These are phyloP conservation scores for Tolmerus cingulatus DNA, from an alignment of 2,888 invertebrate genomes.

Conservation along the genomic window DNA sequence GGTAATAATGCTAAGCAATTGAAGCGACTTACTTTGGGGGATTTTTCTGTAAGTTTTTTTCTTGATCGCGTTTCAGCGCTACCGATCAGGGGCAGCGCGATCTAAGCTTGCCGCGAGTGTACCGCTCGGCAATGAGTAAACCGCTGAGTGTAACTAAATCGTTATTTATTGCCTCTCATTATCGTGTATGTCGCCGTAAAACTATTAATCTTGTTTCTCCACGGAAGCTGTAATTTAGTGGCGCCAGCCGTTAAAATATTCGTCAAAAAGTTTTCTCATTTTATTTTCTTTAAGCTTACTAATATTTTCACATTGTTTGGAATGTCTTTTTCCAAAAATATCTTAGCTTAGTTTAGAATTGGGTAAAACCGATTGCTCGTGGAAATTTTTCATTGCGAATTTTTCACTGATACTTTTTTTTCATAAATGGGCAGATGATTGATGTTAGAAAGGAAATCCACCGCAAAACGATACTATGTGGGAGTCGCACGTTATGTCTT, in stretches of 20 bases:
- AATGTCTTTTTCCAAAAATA: not conserved
- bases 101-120: not conserved
- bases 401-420: not conserved
- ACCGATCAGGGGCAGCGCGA: not conserved
- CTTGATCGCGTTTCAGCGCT: not conserved
- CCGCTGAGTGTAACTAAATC: not conserved
- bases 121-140: not conserved
- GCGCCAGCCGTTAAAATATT: not conserved
- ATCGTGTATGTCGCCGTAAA: not conserved
- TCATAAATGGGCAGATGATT: conserved; percentile 8
- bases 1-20: not conserved
- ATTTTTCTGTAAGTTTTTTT: not conserved
- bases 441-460: not conserved
- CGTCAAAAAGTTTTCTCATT: not conserved
- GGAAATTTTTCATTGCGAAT: not conserved
- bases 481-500: not conserved
- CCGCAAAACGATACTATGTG: not conserved
- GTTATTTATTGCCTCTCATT: not conserved
- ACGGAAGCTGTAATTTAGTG: not conserved
- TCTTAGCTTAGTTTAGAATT: not conserved
- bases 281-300: not conserved
- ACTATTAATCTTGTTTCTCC: not conserved
- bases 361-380: not conserved
- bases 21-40: not conserved
- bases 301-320: not conserved